phyloP scores from a whole-genome alignment of 2,888 invertebrate species.

The Hyles lineata region DNA sequence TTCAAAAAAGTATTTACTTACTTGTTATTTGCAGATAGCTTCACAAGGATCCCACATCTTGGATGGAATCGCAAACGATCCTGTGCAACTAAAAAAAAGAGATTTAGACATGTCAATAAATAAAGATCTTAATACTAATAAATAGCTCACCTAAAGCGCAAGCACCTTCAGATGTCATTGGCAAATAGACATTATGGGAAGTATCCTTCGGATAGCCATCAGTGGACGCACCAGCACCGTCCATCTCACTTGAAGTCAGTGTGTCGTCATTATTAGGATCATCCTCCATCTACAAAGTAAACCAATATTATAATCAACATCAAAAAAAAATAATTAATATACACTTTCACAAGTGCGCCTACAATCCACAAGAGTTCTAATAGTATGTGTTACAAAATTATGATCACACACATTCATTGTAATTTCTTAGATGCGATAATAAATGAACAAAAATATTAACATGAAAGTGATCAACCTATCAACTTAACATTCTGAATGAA shows the following conservation, averaged over 20 bases:
- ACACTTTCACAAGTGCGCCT: neutral
- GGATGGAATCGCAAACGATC: conserved; percentile 94
- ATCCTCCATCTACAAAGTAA: conserved; percentile 56
- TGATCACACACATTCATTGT: no score
- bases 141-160: conserved; percentile 57
- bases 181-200: conserved; percentile 54
- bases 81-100: conserved; percentile 58
- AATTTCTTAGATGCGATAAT: no score
- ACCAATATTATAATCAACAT: neutral
- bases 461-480: no score
- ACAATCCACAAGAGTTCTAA: no score
- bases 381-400: no score
- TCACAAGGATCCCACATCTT: conserved; percentile 94
- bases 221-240: conserved; percentile 47
- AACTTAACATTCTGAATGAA: no score
- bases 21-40: conserved; percentile 90
- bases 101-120: neutral
- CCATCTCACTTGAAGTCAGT: conserved; percentile 60
- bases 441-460: no score
- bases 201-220: conserved; percentile 50
- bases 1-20: conserved; percentile 47
- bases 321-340: conserved; percentile 27
- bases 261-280: conserved; percentile 70
- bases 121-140: neutral
- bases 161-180: conserved; percentile 60